A percentile compares a stretch with the other conserved stretches of the same genome.
These are phyloP conservation scores for Heteromyza rotundicornis DNA, from an alignment of 2,888 invertebrate genomes.

Conservation along the genomic window DNA sequence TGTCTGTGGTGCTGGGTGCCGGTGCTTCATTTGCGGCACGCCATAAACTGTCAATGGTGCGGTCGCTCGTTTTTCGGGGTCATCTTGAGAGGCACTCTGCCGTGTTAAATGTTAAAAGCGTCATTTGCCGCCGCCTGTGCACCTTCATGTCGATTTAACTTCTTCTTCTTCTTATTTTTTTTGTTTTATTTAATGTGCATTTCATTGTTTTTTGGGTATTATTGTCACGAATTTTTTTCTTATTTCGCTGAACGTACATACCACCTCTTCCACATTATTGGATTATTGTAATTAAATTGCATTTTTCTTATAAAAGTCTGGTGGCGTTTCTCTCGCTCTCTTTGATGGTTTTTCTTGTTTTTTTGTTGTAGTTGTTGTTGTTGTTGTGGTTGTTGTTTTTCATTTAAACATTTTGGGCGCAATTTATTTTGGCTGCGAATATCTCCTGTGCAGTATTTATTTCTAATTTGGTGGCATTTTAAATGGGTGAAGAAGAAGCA, in stretches of 20 bases:
- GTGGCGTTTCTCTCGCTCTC: neutral
- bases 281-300: constrained; percentile 48
- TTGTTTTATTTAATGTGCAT: too few species aligned
- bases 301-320: neutral
- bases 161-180: too few species aligned
- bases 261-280: too few species aligned
- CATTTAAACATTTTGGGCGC: neutral
- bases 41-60: neutral
- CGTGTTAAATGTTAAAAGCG: neutral
- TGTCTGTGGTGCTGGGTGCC: neutral
- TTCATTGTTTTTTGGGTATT: neutral
- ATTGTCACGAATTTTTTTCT: neutral
- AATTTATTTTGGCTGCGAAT: too few species aligned
- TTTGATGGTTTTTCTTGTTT: neutral
- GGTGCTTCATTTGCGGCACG: neutral
- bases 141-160: neutral
- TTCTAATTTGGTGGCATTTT: too few species aligned
- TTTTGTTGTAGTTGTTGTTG: neutral
- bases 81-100: neutral
- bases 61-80: constrained; percentile 5
- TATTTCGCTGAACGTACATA: too few species aligned
- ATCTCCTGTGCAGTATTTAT: too few species aligned
- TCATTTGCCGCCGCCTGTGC: neutral
- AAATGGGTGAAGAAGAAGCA: too few species aligned
- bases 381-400: neutral